These are phyloP conservation scores for Chironomus riparius DNA, from an alignment of 2,888 invertebrate species.

Conservation along the genomic window DNA sequence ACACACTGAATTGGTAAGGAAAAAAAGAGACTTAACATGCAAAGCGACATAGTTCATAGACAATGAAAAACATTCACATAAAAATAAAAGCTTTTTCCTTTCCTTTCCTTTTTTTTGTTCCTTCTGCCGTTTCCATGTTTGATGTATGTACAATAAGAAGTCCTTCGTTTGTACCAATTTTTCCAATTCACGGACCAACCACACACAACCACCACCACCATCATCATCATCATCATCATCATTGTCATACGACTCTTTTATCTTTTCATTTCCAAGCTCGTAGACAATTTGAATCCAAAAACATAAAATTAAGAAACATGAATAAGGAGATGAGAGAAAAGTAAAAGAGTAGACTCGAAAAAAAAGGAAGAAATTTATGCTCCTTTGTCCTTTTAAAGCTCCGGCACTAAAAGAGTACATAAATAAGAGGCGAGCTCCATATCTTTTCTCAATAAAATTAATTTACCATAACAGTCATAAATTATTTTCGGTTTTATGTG, in stretches of 20 bases:
- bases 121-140: no score
- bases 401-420: background rate
- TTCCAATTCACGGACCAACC: no score
- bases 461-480: slow-evolving; percentile 19
- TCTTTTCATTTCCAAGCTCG: background rate
- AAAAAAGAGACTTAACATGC: no score
- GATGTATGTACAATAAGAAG: no score
- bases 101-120: no score
- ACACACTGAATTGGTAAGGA: no score
- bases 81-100: no score
- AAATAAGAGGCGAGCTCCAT: slow-evolving; percentile 5
- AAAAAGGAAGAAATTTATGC: background rate
- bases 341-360: background rate
- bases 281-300: background rate
- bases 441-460: slow-evolving; percentile 22
- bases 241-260: background rate
- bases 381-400: background rate
- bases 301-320: background rate
- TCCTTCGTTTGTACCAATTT: no score
- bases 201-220: no score
- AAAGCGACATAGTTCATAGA: no score
- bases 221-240: no score
- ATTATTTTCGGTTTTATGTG: slow-evolving; percentile 15
- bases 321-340: background rate
- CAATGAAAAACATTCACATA: no score